Evolutionary conservation across 2,888 invertebrate species (phyloP).

Genomic region (Xylocampa areola): DNA sequence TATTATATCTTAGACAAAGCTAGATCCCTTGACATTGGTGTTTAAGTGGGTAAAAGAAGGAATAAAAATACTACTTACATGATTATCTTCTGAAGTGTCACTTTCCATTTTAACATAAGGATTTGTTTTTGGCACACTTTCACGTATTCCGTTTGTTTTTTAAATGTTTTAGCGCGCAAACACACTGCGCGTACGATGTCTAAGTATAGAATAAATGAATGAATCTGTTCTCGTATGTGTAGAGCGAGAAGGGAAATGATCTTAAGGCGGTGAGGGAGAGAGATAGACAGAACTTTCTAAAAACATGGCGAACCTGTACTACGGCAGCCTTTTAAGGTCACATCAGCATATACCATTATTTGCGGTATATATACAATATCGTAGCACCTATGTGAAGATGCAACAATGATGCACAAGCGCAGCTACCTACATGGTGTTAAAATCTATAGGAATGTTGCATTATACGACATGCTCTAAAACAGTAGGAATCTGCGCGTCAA

Average conservation of each 20-base stretch:
- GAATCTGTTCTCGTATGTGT: constrained; percentile 53
- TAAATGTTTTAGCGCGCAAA: constrained; percentile 49
- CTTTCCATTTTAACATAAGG: constrained; percentile 51
- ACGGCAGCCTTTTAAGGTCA: constrained; percentile 82
- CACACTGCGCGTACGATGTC: constrained; percentile 57
- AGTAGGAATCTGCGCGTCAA: too few species aligned
- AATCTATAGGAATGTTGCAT: too few species aligned
- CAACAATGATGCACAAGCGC: too few species aligned
- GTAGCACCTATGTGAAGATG: constrained; percentile 14
- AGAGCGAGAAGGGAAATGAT: constrained; percentile 62
- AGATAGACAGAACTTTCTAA: constrained; percentile 82
- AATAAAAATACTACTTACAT: constrained; percentile 23
- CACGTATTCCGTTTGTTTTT: constrained; percentile 28
- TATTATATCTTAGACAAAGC: constrained; percentile 7
- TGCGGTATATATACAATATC: constrained; percentile 1
- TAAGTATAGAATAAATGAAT: constrained; percentile 64
- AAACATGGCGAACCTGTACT: constrained; percentile 69
- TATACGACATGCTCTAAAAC: too few species aligned
- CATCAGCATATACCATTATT: constrained; percentile 76
- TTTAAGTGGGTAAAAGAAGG: not conserved
- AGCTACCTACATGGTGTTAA: too few species aligned
- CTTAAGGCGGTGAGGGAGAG: constrained; percentile 56
- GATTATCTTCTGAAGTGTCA: constrained; percentile 38
- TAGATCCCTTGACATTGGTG: not conserved
- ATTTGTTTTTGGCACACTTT: constrained; percentile 31